Conservation (phyloP, 2,113 vertebrate genomes). For the Istiophorus platypterus region DNA sequence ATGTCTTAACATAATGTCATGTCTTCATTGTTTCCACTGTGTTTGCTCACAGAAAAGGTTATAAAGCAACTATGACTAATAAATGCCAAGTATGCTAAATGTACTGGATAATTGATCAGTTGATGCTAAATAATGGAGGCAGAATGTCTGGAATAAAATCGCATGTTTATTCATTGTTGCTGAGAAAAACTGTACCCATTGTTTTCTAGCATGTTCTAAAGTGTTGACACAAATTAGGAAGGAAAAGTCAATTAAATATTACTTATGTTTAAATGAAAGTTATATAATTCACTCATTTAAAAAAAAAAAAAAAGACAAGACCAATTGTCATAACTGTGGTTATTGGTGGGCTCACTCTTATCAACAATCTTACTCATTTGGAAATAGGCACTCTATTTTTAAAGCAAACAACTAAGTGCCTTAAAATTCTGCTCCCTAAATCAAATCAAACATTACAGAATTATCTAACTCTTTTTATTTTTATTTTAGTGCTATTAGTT, state of each 20-base stretch:
- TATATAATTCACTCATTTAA: not conserved
- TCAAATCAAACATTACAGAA: too few species aligned
- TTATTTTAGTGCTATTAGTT: too few species aligned
- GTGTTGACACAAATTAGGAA: not conserved
- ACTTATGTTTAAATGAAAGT: not conserved
- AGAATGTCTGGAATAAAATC: too few species aligned
- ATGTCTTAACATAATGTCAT: not conserved
- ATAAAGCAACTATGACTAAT: not conserved
- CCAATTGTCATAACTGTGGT: not conserved
- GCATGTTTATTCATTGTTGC: not conserved
- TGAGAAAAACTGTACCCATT: not conserved
- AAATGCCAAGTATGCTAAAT: not conserved
- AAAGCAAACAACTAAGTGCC: not conserved
- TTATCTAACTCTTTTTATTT: too few species aligned
- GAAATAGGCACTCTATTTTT: not conserved
- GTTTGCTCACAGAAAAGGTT: not conserved
- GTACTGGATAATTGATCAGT: too few species aligned
- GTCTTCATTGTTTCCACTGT: not conserved
- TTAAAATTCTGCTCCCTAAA: too few species aligned
- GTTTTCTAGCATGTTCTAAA: not conserved
- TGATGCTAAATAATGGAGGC: too few species aligned
- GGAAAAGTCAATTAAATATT: not conserved
- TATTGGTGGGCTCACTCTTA: not conserved
- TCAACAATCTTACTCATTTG: not conserved
- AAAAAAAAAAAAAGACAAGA: not conserved